Evolutionary conservation across 53 echinoderm and acorn worm species (phyloP).

Genomic region (Zoroaster sp.): DNA sequence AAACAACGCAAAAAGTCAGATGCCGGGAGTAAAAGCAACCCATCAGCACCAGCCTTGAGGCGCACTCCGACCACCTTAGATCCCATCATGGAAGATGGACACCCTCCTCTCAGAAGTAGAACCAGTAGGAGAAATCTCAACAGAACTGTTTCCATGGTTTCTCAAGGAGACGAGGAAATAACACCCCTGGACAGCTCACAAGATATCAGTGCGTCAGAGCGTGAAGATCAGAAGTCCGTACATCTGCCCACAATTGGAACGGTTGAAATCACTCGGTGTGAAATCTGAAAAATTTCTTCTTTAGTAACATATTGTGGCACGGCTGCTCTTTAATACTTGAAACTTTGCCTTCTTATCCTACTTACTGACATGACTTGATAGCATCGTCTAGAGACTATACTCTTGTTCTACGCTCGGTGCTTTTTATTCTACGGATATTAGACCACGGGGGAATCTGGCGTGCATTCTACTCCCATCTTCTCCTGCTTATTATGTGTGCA

Average conservation of each 20-base stretch:
- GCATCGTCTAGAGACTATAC: too few relatives aligned
- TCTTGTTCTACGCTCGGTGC: too few relatives aligned
- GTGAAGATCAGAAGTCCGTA: background rate
- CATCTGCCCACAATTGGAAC: constrained; percentile 9
- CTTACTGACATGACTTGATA: too few relatives aligned
- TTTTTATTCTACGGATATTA: too few relatives aligned
- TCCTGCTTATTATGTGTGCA: too few relatives aligned
- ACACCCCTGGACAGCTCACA: background rate
- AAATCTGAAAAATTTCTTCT: background rate
- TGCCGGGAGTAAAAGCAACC: background rate
- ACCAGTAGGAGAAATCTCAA: background rate
- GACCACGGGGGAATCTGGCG: too few relatives aligned
- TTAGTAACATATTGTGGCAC: background rate
- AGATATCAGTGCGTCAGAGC: background rate
- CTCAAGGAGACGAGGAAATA: background rate
- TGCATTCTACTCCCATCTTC: too few relatives aligned
- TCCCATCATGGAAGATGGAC: background rate
- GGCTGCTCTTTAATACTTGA: background rate
- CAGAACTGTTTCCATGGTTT: background rate
- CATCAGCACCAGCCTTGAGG: background rate
- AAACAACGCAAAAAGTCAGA: background rate
- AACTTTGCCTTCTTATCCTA: background rate
- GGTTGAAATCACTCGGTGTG: background rate
- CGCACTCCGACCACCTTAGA: constrained; percentile 3
- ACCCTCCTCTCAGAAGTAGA: background rate